Conservation (phyloP, 2,797 vertebrate genomes). For the Pipistrellus pygmaeus region DNA sequence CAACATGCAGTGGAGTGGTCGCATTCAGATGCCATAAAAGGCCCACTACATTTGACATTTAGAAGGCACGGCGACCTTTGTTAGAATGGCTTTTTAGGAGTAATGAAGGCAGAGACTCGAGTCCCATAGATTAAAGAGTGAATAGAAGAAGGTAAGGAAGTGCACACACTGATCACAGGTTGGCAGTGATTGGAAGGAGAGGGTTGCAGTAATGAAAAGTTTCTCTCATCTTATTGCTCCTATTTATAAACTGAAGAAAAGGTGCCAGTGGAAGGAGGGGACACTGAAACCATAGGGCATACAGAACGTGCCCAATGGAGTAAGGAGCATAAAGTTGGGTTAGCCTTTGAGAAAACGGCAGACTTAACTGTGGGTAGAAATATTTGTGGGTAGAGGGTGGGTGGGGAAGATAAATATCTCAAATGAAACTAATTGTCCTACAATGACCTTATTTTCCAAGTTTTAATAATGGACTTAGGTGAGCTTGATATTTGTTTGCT, state of each 20-base stretch:
- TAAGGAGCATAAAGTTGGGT: not conserved
- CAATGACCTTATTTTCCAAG: not conserved
- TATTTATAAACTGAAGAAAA: not conserved
- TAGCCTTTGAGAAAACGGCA: not conserved
- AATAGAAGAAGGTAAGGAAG: not conserved
- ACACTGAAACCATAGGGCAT: not conserved
- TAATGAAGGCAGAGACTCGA: not conserved
- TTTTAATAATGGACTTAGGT: slow-evolving; percentile 33
- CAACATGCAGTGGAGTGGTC: not conserved
- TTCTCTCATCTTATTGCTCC: not conserved
- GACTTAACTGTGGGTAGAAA: not conserved
- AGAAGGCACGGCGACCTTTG: not conserved
- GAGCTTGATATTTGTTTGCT: slow-evolving; percentile 7
- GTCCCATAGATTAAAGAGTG: not conserved
- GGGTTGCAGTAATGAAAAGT: not conserved
- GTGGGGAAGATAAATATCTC: not conserved
- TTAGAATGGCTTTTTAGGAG: not conserved
- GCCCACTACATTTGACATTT: not conserved
- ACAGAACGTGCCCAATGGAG: not conserved
- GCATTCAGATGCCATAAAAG: not conserved
- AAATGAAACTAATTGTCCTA: slow-evolving; percentile 36
- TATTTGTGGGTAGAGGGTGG: not conserved
- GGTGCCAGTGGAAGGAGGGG: not conserved
- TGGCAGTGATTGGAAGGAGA: not conserved
- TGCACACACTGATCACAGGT: not conserved